Base-by-base conservation (phyloP, 2,797 vertebrate genomes). In the Dendrocincla tyrannina region DNA sequence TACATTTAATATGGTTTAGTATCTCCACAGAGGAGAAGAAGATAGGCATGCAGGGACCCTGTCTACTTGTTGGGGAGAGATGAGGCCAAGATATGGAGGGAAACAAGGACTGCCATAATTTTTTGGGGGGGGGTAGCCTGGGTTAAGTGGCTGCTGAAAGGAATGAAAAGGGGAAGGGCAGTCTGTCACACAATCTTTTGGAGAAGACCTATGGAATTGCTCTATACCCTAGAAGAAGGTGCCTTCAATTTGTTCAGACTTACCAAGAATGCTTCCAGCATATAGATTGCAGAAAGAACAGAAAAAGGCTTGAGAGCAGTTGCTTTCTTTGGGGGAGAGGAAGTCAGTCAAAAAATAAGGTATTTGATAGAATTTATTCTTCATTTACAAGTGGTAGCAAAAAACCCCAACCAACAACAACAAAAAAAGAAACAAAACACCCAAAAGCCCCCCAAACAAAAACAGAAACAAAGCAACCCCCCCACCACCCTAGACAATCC, bases 401-500 rank as follows among this genome's bases (percentile, higher is more conserved):
- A 64, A 58, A 46, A 20, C 28, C 28, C 10, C 28, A 53, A 30
- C 28, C 28, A 32, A 32, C 50, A 27, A 50, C 35, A 35, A 35
- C 17, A 32, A 53, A 32, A 53, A 11, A 17, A 10, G 35, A 20
- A 20, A 6, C 42, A 20, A 42, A 22, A 22, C 44, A 22, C 19
- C 44, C 44, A 64, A 35, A 52, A 41, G 16, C 3, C 49, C 27
- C 27, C 20, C 22, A 52, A 50, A 28, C 49, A 16, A 39, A 39
- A 39, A 39, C 37, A 39, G 17, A 50, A 28, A 28, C 9, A 28
- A 28, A 52, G 11, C 27, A 50, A 30, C 4, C 10, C 27, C 27
- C 15, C 50, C 16, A 7, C 44, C 44, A 0, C 10, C 5, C 17
- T 30, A 35, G 60, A 13, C 10, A 55, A 10, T 3, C 9, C 5